These are phyloP conservation scores for Percopsis transmontana DNA, from an alignment of 2,113 vertebrate genomes.

Conservation along the genomic window DNA sequence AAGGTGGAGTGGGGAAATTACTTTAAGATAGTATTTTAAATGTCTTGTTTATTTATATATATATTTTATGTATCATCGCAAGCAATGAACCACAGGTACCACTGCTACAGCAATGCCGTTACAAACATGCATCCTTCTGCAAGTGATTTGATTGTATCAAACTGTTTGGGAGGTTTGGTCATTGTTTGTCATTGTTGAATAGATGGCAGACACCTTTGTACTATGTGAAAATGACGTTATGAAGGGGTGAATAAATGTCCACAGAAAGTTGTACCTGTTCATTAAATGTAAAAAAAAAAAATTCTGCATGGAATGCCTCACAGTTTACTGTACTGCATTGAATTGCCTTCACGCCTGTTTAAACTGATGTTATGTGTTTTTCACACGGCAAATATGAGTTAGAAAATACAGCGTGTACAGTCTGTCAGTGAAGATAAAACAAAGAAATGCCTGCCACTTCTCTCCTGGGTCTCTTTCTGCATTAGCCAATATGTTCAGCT, in stretches of 20 bases:
- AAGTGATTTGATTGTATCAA: no score
- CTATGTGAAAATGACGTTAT: slow-evolving; percentile 14
- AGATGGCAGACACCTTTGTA: slow-evolving; percentile 10
- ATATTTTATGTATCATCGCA: no score
- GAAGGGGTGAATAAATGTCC: slow-evolving; percentile 1
- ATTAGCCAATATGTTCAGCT: slow-evolving; percentile 91
- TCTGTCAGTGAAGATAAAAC: background rate
- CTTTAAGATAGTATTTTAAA: no score
- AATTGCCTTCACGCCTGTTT: slow-evolving; percentile 48
- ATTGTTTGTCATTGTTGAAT: slow-evolving; percentile 5
- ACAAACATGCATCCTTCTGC: no score
- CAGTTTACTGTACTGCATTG: slow-evolving; percentile 25
- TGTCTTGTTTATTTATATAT: no score
- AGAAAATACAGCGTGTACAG: background rate
- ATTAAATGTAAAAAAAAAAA: slow-evolving; percentile 12
- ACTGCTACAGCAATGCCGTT: no score
- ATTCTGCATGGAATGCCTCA: slow-evolving; percentile 42
- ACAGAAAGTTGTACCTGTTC: slow-evolving; percentile 8
- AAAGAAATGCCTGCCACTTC: slow-evolving; percentile 44
- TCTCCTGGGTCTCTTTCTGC: slow-evolving; percentile 93
- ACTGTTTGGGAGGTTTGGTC: background rate
- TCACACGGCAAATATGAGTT: slow-evolving; percentile 21
- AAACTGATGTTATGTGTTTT: slow-evolving; percentile 25
- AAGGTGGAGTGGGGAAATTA: no score
- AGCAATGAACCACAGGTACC: no score